Conservation (phyloP, 2,797 vertebrate species). For the Benthosema pterotum region DNA sequence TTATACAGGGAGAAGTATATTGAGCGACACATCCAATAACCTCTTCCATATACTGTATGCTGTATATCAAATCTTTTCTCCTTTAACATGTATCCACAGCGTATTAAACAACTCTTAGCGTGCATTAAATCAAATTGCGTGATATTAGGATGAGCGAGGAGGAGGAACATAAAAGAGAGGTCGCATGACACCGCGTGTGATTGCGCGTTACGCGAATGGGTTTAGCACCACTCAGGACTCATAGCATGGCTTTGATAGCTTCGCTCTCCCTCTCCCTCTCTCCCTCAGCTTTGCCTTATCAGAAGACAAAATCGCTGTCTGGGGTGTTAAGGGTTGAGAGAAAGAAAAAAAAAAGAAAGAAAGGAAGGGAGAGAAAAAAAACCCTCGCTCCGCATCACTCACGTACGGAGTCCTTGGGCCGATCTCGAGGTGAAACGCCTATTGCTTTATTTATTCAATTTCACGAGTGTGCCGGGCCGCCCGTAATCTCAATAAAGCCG, state of each 20-base stretch:
- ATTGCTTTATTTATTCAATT: constrained; percentile 77
- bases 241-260: not conserved
- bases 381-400: constrained; percentile 38
- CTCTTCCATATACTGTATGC: no score
- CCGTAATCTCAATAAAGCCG: constrained; percentile 75
- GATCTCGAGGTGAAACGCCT: constrained; percentile 56
- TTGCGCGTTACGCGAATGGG: no score
- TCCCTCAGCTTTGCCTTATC: constrained; percentile 37
- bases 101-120: not conserved
- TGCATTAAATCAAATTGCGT: no score
- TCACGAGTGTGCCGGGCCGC: constrained; percentile 56
- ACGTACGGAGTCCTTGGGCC: constrained; percentile 53
- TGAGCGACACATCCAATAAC: not conserved
- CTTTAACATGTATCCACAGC: not conserved
- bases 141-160: no score
- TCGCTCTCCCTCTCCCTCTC: no score
- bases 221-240: not conserved
- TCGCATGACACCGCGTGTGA: no score
- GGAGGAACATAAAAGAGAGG: no score
- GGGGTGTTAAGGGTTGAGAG: constrained; percentile 31
- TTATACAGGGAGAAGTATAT: no score
- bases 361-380: no score
- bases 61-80: not conserved
- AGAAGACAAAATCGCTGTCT: constrained; percentile 35
- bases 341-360: no score